Conservation (phyloP, 2,888 invertebrate species). For the Noctuana brunneofusca region DNA sequence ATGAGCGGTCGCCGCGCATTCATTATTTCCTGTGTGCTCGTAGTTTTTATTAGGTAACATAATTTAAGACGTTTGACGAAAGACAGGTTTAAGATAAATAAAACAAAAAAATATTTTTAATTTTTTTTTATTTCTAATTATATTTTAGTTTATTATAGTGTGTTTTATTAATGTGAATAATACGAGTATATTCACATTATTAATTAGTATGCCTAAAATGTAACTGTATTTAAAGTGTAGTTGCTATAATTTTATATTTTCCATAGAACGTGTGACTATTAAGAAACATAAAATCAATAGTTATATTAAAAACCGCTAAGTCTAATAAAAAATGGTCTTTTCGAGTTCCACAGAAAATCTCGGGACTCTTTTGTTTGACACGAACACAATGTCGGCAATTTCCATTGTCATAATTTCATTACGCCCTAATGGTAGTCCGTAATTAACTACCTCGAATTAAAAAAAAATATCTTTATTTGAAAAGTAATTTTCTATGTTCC, state of each 20-base stretch:
- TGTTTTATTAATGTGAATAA: too few relatives aligned
- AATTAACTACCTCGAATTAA: slow-evolving; percentile 38
- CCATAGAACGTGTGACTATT: not conserved
- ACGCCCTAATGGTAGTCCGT: slow-evolving; percentile 37
- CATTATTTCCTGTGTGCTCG: not conserved
- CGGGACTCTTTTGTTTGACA: slow-evolving; percentile 39
- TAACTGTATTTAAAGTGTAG: too few relatives aligned
- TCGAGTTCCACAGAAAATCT: slow-evolving; percentile 26
- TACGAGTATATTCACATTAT: too few relatives aligned
- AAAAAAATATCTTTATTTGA: slow-evolving; percentile 23
- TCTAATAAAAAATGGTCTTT: slow-evolving; percentile 26
- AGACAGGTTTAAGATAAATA: too few relatives aligned
- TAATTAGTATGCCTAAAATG: too few relatives aligned
- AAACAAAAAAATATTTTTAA: too few relatives aligned
- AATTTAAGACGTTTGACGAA: too few relatives aligned
- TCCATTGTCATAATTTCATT: slow-evolving; percentile 42
- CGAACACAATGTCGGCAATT: slow-evolving; percentile 39
- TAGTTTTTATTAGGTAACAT: too few relatives aligned
- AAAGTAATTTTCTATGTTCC: slow-evolving; percentile 16
- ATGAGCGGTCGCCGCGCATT: slow-evolving; percentile 6
- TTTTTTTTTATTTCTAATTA: too few relatives aligned
- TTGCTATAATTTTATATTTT: not conserved
- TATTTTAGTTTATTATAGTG: too few relatives aligned
- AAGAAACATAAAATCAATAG: slow-evolving; percentile 1
- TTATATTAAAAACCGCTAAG: not conserved